Evolutionary conservation across 2,888 invertebrate species (phyloP).

Genomic region (Drosophila putrida): DNA sequence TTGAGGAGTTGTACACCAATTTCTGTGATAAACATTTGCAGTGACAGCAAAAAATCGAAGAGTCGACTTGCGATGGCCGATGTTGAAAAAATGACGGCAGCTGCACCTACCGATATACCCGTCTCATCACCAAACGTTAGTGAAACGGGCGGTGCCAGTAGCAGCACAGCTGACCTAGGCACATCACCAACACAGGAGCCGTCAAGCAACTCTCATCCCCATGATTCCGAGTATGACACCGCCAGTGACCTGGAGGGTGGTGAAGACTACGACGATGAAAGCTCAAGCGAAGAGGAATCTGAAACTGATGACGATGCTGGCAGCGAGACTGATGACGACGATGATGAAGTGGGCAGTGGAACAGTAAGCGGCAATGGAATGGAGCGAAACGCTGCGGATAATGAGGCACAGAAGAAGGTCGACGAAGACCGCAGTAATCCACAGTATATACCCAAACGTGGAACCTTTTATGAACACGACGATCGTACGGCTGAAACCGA

Average conservation of each 20-base stretch:
- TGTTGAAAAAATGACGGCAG: constrained; percentile 81
- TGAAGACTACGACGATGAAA: constrained; percentile 83
- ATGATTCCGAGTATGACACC: constrained; percentile 86
- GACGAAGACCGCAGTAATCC: constrained; percentile 98
- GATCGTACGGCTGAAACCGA: constrained; percentile 92
- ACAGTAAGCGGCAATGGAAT: constrained; percentile 88
- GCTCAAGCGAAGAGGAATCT: constrained; percentile 68
- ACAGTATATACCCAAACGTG: constrained; percentile 98
- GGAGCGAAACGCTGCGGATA: constrained; percentile 87
- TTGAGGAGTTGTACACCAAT: constrained; percentile 32
- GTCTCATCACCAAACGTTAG: constrained; percentile 61
- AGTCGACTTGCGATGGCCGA: constrained; percentile 82
- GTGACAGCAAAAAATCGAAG: constrained; percentile 54
- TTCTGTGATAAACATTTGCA: constrained; percentile 49
- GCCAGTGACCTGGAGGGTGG: constrained; percentile 85
- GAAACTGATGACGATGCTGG: constrained; percentile 75
- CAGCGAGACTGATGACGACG: constrained; percentile 76
- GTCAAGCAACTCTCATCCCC: constrained; percentile 84
- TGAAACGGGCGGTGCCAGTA: constrained; percentile 49
- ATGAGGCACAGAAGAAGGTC: constrained; percentile 90
- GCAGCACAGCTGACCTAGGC: constrained; percentile 70
- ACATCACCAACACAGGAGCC: constrained; percentile 84
- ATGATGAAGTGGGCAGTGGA: constrained; percentile 83
- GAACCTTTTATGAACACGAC: constrained; percentile 98
- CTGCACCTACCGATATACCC: constrained; percentile 74